phyloP scores from a whole-genome alignment of 2,113 vertebrate species.

The Syngnathus floridae region DNA sequence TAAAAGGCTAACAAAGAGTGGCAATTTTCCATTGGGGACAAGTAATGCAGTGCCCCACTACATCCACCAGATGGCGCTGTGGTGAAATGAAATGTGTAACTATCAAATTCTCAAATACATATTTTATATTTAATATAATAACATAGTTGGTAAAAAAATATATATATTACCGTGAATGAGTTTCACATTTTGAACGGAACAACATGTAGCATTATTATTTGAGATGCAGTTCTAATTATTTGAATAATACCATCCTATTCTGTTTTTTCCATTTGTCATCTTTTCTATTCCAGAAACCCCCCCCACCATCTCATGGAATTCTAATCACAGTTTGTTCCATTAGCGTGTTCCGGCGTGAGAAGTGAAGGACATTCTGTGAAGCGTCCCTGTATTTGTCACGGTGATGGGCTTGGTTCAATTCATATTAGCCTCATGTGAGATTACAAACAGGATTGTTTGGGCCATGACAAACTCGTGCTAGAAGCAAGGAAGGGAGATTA shows the following conservation, averaged over 20 bases:
- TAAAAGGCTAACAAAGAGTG: background rate
- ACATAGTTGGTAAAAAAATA: no score
- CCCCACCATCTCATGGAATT: background rate
- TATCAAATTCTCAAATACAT: background rate
- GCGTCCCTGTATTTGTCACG: background rate
- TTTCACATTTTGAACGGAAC: no score
- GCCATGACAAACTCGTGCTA: background rate
- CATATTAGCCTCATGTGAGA: background rate
- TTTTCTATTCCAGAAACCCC: background rate
- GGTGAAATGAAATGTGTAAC: background rate
- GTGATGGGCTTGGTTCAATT: background rate
- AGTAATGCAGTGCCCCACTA: background rate
- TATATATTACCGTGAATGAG: background rate
- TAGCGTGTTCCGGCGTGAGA: background rate
- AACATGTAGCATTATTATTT: no score
- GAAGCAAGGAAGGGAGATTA: conserved; percentile 26
- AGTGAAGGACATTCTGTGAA: background rate
- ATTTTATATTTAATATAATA: background rate
- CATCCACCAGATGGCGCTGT: background rate
- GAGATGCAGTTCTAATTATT: background rate
- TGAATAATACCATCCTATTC: background rate
- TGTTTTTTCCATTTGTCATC: background rate
- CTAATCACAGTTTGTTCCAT: background rate
- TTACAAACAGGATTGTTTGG: background rate
- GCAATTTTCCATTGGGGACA: background rate